Evolutionary conservation across 2,888 invertebrate genomes (phyloP).

Genomic region (Patella caerulea): DNA sequence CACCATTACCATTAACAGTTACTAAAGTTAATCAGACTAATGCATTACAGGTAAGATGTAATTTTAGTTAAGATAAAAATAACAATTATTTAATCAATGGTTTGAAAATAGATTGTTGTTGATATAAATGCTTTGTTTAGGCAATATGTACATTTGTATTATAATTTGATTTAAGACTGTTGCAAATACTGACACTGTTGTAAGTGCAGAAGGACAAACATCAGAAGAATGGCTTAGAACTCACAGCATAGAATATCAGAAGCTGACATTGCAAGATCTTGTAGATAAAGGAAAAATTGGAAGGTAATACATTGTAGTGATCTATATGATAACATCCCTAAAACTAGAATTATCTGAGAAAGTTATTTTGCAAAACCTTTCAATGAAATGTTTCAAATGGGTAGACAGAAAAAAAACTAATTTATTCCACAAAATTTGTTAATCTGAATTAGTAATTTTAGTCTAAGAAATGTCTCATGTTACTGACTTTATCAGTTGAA

Average conservation of each 20-base stretch:
- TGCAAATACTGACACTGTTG: constrained; percentile 47
- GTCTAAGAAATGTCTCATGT: too few species aligned
- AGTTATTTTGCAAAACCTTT: background rate
- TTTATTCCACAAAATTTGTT: too few species aligned
- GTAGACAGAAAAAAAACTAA: too few species aligned
- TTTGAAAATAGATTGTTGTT: background rate
- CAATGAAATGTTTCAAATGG: too few species aligned
- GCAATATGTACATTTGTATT: too few species aligned
- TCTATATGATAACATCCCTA: background rate
- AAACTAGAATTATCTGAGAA: background rate
- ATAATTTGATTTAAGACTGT: too few species aligned
- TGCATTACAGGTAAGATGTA: constrained; percentile 57
- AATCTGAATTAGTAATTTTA: too few species aligned
- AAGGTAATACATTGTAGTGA: constrained; percentile 44
- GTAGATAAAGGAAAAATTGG: constrained; percentile 68
- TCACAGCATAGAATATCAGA: constrained; percentile 65
- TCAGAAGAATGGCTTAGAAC: constrained; percentile 69
- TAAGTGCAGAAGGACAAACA: constrained; percentile 63
- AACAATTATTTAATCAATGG: background rate
- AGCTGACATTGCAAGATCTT: constrained; percentile 69
- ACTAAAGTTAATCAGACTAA: constrained; percentile 70
- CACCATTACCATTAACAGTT: constrained; percentile 68
- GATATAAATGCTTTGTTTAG: too few species aligned
- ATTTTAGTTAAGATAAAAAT: background rate
- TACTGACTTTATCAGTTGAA: too few species aligned